Evolutionary conservation across 1,140 invertebrate species (phyloP), one percentile per base, ranked within the genome.

Genomic region (Drosophila ananassae): DNA sequence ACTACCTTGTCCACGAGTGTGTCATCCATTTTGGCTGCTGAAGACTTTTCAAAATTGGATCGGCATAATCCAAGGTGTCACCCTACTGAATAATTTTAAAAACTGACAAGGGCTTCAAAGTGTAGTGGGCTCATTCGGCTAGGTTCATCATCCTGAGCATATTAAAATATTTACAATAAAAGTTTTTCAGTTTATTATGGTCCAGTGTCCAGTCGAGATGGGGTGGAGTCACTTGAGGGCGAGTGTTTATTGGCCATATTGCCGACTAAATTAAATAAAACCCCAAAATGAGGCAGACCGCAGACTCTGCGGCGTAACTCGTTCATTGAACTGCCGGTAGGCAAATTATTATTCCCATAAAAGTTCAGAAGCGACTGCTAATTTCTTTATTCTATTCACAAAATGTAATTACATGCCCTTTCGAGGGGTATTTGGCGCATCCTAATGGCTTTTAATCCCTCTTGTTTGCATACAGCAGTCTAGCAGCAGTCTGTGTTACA

Each of bases 191-290:
- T 28, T 28, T 28, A 10, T 34, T 8, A 8, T 9, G 8, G 8
- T 34, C 32, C 8, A 34, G 32, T 34, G 8, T 34, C 32, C 10
- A 34, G 32, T 34, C 10, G 2, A 34, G 10, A 34, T 34, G 32
- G 8, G 32, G 8, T 10, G 32, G 32, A 34, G 32, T 34, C 32
- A 9, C 6, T 34, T 8, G 10, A 34, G 32, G 32, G 32, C 32
- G 9, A 34, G 32, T 34, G 32, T 34, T 34, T 34, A 34, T 77
- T 80, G 59, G 60, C 41, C 80, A 74, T 60, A 87, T 79, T 67
- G 69, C 74, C 74, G 68, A 71, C 73, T 87, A 87, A 85, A 85
- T 85, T 85, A 87, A 78, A 62, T 67, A 85, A 85, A 87, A 82
- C 81, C 76, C 78, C 57, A 55, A 87, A 87, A 87, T 78, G 74